Conservation (phyloP, 92 coral and sea anemone genomes). For the Phenganax marumi region DNA sequence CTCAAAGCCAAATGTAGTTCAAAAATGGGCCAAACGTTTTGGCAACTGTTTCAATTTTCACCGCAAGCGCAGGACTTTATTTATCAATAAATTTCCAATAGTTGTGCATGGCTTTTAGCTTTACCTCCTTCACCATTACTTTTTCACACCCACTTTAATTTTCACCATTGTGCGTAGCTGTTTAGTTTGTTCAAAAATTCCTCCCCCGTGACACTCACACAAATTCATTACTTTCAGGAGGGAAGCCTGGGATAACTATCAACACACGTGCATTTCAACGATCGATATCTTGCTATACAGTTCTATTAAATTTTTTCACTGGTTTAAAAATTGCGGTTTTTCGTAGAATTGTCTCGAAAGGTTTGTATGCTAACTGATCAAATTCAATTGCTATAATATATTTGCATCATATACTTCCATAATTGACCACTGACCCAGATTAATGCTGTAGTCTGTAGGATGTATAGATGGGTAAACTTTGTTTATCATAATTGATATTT, state of each 20-base stretch:
- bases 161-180: neutral
- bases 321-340: slow-evolving; percentile 16
- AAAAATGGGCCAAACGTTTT: too few species aligned
- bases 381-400: neutral
- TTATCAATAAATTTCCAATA: too few species aligned
- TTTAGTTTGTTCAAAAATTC: neutral
- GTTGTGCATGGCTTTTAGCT: too few species aligned
- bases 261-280: neutral
- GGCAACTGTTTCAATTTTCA: too few species aligned
- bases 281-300: neutral
- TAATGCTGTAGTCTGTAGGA: neutral
- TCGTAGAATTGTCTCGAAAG: neutral
- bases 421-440: too few species aligned
- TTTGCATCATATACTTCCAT: too few species aligned
- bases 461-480: too few species aligned
- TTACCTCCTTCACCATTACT: too few species aligned
- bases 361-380: neutral
- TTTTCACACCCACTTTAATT: too few species aligned
- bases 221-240: neutral
- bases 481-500: too few species aligned
- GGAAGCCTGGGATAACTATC: neutral
- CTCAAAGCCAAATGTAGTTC: too few species aligned
- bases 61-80: too few species aligned
- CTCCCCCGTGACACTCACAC: neutral
- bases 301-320: neutral